Evolutionary conservation across 1,140 invertebrate species (phyloP).

Genomic region (Eupeodes corollae): DNA sequence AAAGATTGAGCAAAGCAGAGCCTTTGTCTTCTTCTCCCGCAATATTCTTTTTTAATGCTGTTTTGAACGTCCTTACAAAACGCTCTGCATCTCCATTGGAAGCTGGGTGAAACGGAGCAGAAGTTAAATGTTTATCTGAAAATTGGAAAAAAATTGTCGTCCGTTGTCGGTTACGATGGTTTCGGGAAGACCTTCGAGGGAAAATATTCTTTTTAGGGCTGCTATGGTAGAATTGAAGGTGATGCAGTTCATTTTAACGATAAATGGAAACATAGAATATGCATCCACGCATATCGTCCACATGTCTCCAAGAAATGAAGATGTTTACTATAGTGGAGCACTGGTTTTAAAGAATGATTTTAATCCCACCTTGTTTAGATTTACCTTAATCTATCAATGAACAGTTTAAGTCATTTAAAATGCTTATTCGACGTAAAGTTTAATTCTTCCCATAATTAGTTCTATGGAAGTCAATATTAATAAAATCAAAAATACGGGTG

Average conservation of each 20-base stretch:
- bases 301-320: not conserved
- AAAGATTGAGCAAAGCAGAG: too few species aligned
- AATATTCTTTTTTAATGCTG: slow-evolving; percentile 8
- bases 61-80: slow-evolving; percentile 16
- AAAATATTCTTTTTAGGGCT: not conserved
- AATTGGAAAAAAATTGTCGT: not conserved
- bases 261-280: not conserved
- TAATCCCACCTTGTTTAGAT: too few species aligned
- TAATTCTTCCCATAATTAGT: too few species aligned
- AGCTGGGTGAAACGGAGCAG: slow-evolving; percentile 17
- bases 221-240: not conserved
- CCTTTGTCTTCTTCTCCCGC: too few species aligned
- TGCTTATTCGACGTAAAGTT: too few species aligned
- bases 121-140: slow-evolving; percentile 11
- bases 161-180: not conserved
- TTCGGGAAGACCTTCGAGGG: not conserved
- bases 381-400: too few species aligned
- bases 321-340: too few species aligned
- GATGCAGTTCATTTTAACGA: not conserved
- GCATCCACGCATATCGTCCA: not conserved
- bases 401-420: too few species aligned
- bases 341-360: too few species aligned
- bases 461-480: too few species aligned
- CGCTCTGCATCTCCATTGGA: slow-evolving; percentile 20
- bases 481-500: too few species aligned